Evolutionary conservation across 2,797 vertebrate species (phyloP), one percentile per base, ranked within the genome.

Genomic region (Varecia variegata): DNA sequence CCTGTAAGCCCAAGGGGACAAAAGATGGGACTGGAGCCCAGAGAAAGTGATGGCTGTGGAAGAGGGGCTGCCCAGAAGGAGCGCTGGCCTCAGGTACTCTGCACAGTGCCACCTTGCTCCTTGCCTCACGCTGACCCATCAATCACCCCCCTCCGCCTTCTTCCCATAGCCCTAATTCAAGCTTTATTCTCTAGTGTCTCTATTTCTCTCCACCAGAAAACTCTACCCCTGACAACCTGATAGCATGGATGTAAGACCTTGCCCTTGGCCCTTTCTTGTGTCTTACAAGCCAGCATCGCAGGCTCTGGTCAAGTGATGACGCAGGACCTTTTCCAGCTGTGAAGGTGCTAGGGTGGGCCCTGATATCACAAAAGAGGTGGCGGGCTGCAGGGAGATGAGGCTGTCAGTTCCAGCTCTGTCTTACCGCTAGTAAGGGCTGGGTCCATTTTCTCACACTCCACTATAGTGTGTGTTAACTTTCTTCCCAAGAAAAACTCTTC

Each of bases 41-140:
- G 76, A 88, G 12, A 77, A 76, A 40, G 47, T 5, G 35, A 5
- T 2, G 56, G 18, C 0, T 23, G 2, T 35, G 43, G 23, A 47
- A 35, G 30, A 32, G 23, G 32, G 25, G 7, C 56, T 70, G 9
- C 27, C 56, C 6, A 12, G 20, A 5, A 67, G 50, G 30, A 65
- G 3, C 18, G 1, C 2, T 14, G 13, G 10, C 12, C n/a, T n/a
- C 54, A 10, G 6, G 2, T 15, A 38, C 27, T 45, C 45, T 32
- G 12, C 4, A 1, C 0, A 5, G 30, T 12, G 20, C n/a, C 77
- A 5, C 30, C 40, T 58, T 32, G 5, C 40, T 67, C 40, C n/a
- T 68, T 5, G 20, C 13, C 43, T 45, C 13, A 0, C 17, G 74
- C 40, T 21, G 10, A n/a, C n/a, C 25, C 8, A 15, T n/a, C 23